Conservation (phyloP, 2,888 invertebrate genomes). For the Heliconius cydno region DNA sequence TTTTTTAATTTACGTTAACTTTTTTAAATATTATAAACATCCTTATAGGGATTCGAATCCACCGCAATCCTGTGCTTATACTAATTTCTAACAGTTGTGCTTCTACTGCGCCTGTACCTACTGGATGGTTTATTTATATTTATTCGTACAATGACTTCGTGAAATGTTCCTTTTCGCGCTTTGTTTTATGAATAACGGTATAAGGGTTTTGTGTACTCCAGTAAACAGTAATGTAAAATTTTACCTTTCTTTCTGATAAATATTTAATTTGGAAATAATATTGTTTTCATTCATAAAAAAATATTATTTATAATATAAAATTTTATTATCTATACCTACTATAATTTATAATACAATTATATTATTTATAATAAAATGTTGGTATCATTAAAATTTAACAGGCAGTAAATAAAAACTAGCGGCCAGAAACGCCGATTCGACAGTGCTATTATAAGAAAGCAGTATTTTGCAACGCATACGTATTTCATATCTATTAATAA, state of each 20-base stretch:
- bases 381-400: not conserved
- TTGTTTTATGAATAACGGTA: slow-evolving; percentile 12
- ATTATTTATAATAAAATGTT: too few species aligned
- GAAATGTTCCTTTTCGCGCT: not conserved
- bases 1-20: too few species aligned
- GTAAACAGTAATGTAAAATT: not conserved
- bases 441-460: not conserved
- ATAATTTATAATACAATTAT: too few species aligned
- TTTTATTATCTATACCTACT: too few species aligned
- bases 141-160: slow-evolving; percentile 10
- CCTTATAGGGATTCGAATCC: not conserved
- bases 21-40: too few species aligned
- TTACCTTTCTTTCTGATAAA: not conserved
- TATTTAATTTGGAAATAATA: not conserved
- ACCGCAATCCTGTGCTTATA: not conserved
- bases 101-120: not conserved
- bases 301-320: too few species aligned
- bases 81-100: not conserved
- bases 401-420: not conserved
- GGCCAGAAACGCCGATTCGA: not conserved
- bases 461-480: not conserved
- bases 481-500: slow-evolving; percentile 13
- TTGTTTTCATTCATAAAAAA: too few species aligned
- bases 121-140: not conserved
- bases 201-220: not conserved